A percentile compares a stretch with the other conserved stretches of the same genome.
Conservation (phyloP, 2,797 vertebrate species). For the Babyrousa celebensis region DNA sequence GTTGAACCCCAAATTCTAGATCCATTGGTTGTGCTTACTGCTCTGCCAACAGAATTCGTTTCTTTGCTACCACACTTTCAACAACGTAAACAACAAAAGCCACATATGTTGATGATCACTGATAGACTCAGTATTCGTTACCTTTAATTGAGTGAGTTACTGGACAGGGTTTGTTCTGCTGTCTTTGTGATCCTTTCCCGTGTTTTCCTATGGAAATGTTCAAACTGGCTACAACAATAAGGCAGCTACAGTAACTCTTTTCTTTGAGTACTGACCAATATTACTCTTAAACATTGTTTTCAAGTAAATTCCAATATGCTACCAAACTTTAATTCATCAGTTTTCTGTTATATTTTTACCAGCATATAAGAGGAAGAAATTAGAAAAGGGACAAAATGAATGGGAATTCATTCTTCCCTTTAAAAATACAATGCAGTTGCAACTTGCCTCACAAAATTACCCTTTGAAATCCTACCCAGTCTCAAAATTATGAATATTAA, state of each 20-base stretch:
- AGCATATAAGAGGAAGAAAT: neutral
- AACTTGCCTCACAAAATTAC: neutral
- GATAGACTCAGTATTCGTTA: neutral
- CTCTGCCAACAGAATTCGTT: neutral
- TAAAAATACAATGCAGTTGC: neutral
- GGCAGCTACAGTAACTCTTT: neutral
- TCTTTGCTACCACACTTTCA: neutral
- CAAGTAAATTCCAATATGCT: conserved; percentile 24
- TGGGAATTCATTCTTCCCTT: neutral
- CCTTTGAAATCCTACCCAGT: conserved; percentile 54
- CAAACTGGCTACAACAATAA: neutral
- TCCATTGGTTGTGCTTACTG: neutral
- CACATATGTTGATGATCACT: neutral
- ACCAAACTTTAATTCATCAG: conserved; percentile 11
- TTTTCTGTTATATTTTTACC: conserved; percentile 50
- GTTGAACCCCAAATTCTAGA: neutral
- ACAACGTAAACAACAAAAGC: neutral
- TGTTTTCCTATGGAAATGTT: neutral
- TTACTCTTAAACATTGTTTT: neutral
- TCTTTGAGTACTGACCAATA: neutral
- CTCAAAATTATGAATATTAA: conserved; percentile 78
- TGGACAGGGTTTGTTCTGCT: neutral
- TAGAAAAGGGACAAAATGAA: conserved; percentile 15
- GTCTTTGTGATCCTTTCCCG: neutral
- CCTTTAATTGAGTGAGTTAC: neutral